Evolutionary conservation across 2,888 invertebrate genomes (phyloP).

Genomic region (Exephanes ischioxanthus): DNA sequence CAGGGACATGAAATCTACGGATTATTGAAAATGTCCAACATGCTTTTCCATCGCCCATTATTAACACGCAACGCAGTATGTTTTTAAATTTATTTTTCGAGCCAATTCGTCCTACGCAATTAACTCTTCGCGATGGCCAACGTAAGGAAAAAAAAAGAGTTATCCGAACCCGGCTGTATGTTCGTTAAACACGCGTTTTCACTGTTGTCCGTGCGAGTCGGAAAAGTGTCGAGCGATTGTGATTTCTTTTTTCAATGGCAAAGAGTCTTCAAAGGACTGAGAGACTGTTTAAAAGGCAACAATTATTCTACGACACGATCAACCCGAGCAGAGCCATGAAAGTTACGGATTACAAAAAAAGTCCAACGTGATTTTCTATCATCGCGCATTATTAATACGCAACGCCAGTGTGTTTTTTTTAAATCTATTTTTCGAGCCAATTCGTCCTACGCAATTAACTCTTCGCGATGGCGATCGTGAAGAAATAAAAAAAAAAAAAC

Average conservation of each 20-base stretch:
- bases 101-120: constrained; percentile 19
- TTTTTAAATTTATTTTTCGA: background rate
- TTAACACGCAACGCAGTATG: background rate
- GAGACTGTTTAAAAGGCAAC: too few species aligned
- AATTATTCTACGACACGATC: background rate
- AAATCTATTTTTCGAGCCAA: background rate
- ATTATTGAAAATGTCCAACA: background rate
- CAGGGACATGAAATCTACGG: background rate
- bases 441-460: constrained; percentile 26
- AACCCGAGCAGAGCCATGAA: background rate
- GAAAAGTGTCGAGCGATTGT: too few species aligned
- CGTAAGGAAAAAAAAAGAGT: constrained; percentile 26
- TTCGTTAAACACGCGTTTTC: constrained; percentile 32
- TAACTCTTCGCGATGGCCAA: constrained; percentile 21
- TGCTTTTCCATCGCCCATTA: background rate
- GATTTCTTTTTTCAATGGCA: too few species aligned
- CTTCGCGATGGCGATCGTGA: constrained; percentile 25
- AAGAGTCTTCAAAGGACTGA: too few species aligned
- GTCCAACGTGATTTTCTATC: background rate
- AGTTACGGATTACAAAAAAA: background rate
- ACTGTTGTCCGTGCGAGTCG: constrained; percentile 22
- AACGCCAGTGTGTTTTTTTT: background rate
- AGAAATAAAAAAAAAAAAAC: constrained; percentile 6
- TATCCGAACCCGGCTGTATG: constrained; percentile 58
- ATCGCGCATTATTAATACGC: background rate